A percentile compares a stretch with the other conserved stretches of the same genome.
Evolutionary conservation across 2,888 invertebrate genomes (phyloP).

Genomic region (Herminia tarsipennalis): DNA sequence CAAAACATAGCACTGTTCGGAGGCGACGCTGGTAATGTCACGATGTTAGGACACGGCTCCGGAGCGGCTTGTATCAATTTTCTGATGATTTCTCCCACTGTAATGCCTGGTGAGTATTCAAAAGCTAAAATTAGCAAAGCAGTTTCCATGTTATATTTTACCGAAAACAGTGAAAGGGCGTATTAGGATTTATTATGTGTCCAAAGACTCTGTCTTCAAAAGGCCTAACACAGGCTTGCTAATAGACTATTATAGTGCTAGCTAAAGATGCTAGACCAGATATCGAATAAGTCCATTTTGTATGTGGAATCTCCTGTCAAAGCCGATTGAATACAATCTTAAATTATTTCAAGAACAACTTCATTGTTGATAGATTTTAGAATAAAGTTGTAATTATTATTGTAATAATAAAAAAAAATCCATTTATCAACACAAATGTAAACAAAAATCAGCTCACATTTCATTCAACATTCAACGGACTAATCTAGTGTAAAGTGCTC

Average conservation of each 20-base stretch:
- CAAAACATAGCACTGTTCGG: constrained; percentile 98
- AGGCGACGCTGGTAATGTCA: constrained; percentile 97
- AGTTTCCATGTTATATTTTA: not conserved
- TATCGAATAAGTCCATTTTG: too few relatives aligned
- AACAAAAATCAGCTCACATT: not conserved
- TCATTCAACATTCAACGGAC: constrained; percentile 2
- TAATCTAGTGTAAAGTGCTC: constrained; percentile 5
- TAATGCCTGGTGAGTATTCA: constrained; percentile 87
- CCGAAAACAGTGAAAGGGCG: constrained; percentile 7
- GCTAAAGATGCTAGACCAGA: too few relatives aligned
- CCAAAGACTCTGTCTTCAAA: not conserved
- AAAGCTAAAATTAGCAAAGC: not conserved
- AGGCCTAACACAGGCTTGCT: too few relatives aligned
- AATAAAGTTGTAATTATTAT: too few relatives aligned
- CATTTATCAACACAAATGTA: not conserved
- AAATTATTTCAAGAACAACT: too few relatives aligned
- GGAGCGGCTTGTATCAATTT: constrained; percentile 99
- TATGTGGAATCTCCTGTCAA: too few relatives aligned
- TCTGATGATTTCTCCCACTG: constrained; percentile 98
- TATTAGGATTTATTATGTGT: constrained; percentile 1
- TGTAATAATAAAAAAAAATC: too few relatives aligned
- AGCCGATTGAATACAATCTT: too few relatives aligned
- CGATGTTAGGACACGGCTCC: constrained; percentile 97
- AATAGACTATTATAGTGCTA: too few relatives aligned
- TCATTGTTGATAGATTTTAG: too few relatives aligned